These are phyloP conservation scores for Ptilonorhynchus violaceus DNA, from an alignment of 2,113 vertebrate species.

Conservation along the genomic window DNA sequence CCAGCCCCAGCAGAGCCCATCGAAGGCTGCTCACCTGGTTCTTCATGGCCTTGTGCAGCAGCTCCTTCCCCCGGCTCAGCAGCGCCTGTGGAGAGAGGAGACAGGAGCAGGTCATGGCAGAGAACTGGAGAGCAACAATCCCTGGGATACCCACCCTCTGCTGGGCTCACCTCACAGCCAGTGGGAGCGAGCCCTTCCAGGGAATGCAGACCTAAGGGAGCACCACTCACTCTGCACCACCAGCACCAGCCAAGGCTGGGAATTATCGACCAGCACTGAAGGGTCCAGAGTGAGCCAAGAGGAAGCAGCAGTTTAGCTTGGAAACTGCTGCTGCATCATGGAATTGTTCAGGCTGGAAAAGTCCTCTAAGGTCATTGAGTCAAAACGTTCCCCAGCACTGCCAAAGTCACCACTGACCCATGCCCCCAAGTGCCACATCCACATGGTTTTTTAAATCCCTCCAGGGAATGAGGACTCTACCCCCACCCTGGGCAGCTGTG, in stretches of 20 bases:
- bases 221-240: background rate
- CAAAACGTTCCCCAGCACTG: background rate
- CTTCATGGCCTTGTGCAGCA: conserved; percentile 85
- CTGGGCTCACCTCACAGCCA: background rate
- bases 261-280: background rate
- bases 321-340: background rate
- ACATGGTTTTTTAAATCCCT: background rate
- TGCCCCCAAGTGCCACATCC: background rate
- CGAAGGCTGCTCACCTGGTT: conserved; percentile 77
- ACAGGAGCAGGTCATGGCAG: background rate
- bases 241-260: background rate
- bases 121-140: background rate
- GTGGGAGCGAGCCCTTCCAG: background rate
- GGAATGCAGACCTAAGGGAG: background rate
- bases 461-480: background rate
- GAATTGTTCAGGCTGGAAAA: background rate
- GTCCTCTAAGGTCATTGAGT: background rate
- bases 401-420: background rate
- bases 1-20: background rate
- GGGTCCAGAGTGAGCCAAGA: background rate
- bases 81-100: conserved; percentile 64
- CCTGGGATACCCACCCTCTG: background rate
- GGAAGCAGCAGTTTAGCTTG: background rate
- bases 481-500: background rate
- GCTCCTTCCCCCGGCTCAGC: conserved; percentile 83